These are phyloP conservation scores for Todiramphus saurophagus DNA, from an alignment of 2,113 vertebrate species.

Conservation along the genomic window DNA sequence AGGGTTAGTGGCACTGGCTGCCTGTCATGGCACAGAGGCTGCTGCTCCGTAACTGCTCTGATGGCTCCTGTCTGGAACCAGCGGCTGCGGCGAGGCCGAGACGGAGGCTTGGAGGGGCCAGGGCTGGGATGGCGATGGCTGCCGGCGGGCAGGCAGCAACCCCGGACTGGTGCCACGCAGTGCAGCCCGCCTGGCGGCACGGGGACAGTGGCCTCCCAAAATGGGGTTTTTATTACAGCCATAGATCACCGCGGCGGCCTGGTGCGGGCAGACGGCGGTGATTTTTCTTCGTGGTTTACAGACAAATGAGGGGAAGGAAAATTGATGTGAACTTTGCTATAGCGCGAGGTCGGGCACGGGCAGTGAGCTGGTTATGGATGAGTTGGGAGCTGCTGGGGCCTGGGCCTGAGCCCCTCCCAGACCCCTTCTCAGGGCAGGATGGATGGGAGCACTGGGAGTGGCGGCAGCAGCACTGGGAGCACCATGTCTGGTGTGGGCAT, in stretches of 20 bases:
- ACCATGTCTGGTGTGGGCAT: fast-evolving
- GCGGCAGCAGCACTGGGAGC: neutral
- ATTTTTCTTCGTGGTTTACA: conserved; percentile 74
- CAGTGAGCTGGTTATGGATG: conserved; percentile 32
- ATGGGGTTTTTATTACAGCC: conserved; percentile 61
- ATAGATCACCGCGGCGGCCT: conserved; percentile 41
- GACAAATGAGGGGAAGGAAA: conserved; percentile 74
- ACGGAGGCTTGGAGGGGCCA: fast-evolving
- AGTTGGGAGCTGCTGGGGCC: neutral
- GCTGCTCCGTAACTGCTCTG: neutral
- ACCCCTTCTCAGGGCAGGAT: neutral
- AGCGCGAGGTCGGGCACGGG: neutral
- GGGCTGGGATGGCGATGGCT: neutral
- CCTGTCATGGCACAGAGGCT: neutral
- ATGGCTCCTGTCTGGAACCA: neutral
- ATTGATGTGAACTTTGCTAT: conserved; percentile 64
- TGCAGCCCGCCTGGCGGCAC: neutral
- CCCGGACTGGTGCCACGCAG: neutral
- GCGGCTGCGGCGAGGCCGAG: fast-evolving
- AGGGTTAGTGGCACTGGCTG: neutral
- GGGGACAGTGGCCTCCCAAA: neutral
- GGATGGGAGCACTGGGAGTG: neutral
- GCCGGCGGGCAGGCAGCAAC: neutral
- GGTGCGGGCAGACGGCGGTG: conserved; percentile 5
- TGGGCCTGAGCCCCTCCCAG: fast-evolving